These are phyloP conservation scores for Lota lota DNA, from an alignment of 2,113 vertebrate species.

Conservation along the genomic window DNA sequence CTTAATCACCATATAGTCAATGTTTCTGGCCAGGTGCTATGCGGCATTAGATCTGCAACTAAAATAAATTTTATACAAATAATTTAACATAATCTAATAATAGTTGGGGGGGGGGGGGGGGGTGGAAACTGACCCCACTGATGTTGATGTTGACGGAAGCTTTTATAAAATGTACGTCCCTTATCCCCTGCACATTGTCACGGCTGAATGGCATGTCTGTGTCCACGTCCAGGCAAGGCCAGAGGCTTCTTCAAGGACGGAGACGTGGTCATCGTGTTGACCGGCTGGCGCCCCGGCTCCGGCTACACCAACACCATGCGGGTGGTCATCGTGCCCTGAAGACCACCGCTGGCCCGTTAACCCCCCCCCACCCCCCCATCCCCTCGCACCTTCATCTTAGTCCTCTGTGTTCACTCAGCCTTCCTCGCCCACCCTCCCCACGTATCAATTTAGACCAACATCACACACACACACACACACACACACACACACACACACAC, in stretches of 20 bases:
- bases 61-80: no score
- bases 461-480: neutral
- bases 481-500: neutral
- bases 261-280: conserved; percentile 89
- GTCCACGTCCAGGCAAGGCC: conserved; percentile 79
- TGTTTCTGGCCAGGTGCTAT: no score
- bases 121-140: no score
- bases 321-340: conserved; percentile 87
- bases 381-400: conserved; percentile 25
- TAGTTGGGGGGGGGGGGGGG: no score
- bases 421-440: neutral
- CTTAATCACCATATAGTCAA: no score
- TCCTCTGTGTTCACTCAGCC: conserved; percentile 11
- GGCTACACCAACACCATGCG: conserved; percentile 99
- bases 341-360: neutral
- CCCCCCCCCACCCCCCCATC: conserved; percentile 16
- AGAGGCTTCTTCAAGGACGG: conserved; percentile 93
- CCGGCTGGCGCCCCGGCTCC: conserved; percentile 93
- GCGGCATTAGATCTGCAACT: no score
- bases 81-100: no score
- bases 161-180: neutral
- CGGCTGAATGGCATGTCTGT: neutral
- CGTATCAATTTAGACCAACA: no score
- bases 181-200: neutral
- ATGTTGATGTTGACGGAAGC: no score